Conservation (phyloP, 2,888 invertebrate species). For the Tromatobia lineatoria region DNA sequence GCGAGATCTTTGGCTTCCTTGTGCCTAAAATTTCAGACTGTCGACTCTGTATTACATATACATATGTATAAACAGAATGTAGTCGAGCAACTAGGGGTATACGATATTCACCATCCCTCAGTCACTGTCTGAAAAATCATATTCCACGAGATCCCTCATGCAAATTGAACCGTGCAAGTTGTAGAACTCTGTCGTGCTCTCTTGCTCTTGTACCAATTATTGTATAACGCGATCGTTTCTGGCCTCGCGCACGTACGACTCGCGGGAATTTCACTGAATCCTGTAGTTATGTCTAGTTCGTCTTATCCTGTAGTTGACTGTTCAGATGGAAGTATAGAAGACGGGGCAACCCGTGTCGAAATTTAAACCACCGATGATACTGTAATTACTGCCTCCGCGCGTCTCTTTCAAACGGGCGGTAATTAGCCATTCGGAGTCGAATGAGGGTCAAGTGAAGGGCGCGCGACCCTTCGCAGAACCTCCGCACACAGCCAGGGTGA, state of each 20-base stretch:
- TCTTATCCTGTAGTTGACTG: constrained; percentile 22
- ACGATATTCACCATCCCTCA: not conserved
- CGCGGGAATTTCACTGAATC: constrained; percentile 40
- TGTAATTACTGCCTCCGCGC: too few relatives aligned
- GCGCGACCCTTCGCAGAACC: too few relatives aligned
- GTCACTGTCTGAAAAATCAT: constrained; percentile 38
- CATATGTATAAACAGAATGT: too few relatives aligned
- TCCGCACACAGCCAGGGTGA: too few relatives aligned
- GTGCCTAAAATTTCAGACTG: not conserved
- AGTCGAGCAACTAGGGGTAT: not conserved
- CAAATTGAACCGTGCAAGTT: constrained; percentile 46
- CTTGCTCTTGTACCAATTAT: constrained; percentile 6
- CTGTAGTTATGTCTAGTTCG: not conserved
- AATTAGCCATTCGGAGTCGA: too few relatives aligned
- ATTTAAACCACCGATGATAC: too few relatives aligned
- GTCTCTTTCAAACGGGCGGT: too few relatives aligned
- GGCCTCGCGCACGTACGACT: constrained; percentile 37
- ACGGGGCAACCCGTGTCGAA: not conserved
- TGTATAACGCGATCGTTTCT: constrained; percentile 18
- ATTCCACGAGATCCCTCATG: constrained; percentile 42
- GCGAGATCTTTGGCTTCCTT: constrained; percentile 35
- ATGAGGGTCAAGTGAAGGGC: too few relatives aligned
- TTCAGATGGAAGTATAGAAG: not conserved
- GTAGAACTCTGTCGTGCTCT: not conserved
- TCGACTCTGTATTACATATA: not conserved